phyloP scores from a whole-genome alignment of 2,113 vertebrate genomes.

The Myotis brandtii region DNA sequence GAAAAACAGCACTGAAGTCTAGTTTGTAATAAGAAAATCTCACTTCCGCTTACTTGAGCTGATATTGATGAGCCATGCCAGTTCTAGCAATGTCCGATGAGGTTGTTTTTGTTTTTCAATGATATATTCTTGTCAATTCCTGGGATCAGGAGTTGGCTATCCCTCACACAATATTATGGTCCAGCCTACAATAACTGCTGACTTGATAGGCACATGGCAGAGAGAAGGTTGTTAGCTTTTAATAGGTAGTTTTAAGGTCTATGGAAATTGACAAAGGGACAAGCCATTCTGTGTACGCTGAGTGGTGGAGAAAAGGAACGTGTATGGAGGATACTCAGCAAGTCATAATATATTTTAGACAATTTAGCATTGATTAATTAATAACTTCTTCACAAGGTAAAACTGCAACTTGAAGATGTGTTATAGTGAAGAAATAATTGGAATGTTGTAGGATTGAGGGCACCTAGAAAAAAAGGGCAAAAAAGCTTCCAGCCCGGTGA shows the following conservation, averaged over 20 bases:
- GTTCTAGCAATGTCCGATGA: background rate
- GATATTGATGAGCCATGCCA: background rate
- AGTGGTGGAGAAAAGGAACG: background rate
- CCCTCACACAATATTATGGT: background rate
- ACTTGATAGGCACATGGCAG: background rate
- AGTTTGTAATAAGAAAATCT: background rate
- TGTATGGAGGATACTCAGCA: background rate
- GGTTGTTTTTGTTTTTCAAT: background rate
- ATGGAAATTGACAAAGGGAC: background rate
- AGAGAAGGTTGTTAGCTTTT: background rate
- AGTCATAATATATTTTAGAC: background rate
- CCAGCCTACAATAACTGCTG: background rate
- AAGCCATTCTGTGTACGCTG: background rate
- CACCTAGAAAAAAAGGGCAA: background rate
- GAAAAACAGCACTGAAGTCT: background rate
- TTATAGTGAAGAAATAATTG: background rate
- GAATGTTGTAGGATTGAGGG: background rate
- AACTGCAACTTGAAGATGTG: constrained; percentile 2
- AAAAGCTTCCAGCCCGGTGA: background rate
- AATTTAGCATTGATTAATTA: background rate
- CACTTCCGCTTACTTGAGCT: background rate
- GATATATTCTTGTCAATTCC: background rate
- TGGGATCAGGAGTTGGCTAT: background rate
- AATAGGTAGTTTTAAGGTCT: background rate
- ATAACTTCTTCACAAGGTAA: background rate